Evolutionary conservation across 2,888 invertebrate species (phyloP), one percentile per base, ranked within the genome.

Genomic region (Eurytoma californica): DNA sequence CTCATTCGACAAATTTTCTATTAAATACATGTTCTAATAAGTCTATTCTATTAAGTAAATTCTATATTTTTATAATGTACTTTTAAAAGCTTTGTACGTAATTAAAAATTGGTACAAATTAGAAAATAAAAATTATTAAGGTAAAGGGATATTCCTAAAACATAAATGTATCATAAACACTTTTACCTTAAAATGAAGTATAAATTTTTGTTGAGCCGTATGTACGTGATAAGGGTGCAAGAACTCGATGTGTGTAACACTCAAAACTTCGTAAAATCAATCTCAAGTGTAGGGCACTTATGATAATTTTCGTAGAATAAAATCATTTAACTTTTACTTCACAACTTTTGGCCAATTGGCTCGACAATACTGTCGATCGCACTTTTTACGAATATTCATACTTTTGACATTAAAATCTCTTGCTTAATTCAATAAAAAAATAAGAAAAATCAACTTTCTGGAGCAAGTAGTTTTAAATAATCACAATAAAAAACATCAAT

Each of bases 141-240:
- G 39, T 55, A 67, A 72, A 66, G 13, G 66, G 49, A 12, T 49
- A 70, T 16, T 14, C 18, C 24, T 69, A 63, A 73, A 68, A 63
- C 20, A 39, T 57, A 13, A 57, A 72, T 39, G 20, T 63, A 73
- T 67, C 3, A 47, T 57, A 67, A 72, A 7, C 9, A 72, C 13
- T 57, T 68, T 16, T 72, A 61, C 30, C n/a, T 49, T 39, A 1
- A 58, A 69, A 57, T 58, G 14, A 72, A 61, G 67, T 75, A 76
- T 80, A 72, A 76, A 76, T 80, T 80, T 80, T 76, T 80, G 79
- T 80, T 80, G 20, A 76, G 79, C 76, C 72, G 79, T 76, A 72
- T 16, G 30, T 24, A 24, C 18, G 30, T 39, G 9, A 39, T 39
- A 39, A 53, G 70, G 57, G 61, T 72, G 49, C 55, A 68, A 80